Percentiles rank a stretch among this genome's conserved stretches.
Conservation (phyloP, 1,140 invertebrate species). For the Aphis gossypii region DNA sequence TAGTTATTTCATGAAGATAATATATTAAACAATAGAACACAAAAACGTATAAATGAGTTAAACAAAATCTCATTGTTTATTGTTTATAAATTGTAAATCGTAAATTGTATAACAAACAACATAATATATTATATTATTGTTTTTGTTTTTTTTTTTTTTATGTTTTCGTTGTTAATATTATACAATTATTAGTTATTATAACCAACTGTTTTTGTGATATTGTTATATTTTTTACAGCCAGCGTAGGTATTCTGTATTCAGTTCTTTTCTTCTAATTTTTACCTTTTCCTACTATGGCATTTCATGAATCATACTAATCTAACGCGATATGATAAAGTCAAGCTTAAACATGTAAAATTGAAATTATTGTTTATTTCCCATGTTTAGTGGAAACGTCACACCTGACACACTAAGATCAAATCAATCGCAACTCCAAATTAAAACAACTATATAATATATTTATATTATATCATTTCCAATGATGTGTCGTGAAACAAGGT, state of each 20-base stretch:
- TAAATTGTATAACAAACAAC: background rate
- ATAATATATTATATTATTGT: background rate
- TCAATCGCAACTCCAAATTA: background rate
- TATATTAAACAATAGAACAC: background rate
- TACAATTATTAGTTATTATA: background rate
- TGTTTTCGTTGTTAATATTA: background rate
- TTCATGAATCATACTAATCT: background rate
- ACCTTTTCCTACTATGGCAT: background rate
- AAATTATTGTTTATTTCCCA: background rate
- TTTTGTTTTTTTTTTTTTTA: background rate
- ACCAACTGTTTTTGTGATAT: background rate
- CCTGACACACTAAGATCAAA: background rate
- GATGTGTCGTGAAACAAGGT: background rate
- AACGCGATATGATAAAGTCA: background rate
- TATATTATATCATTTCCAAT: too few relatives aligned
- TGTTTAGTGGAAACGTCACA: too few relatives aligned
- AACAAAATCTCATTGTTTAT: background rate
- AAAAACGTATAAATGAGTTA: background rate
- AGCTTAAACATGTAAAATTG: background rate
- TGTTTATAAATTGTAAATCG: background rate
- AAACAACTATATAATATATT: too few relatives aligned
- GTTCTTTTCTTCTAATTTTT: background rate
- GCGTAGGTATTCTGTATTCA: background rate
- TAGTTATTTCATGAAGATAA: background rate
- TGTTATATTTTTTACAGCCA: background rate